Evolutionary conservation across 2,888 invertebrate genomes (phyloP), one percentile per base, ranked within the genome.

Genomic region (Lasioglossum calceatum): DNA sequence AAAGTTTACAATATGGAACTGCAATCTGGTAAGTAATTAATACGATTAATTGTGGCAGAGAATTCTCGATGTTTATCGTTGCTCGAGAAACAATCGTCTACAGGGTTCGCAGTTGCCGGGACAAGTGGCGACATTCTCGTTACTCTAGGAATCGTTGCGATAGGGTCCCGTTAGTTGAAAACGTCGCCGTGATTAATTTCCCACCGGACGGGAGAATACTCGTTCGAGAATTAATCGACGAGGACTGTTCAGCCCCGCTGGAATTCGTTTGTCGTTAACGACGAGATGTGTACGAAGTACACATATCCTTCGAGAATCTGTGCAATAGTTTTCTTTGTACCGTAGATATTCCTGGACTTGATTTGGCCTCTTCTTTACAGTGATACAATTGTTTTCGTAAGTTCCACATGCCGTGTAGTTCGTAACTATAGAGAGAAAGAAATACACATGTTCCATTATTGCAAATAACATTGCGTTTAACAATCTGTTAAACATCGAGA

Each of bases 391-490:
- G 91, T 89, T 54, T 84, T 39, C 47, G 84, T 87, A 72, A 87
- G 88, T 88, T 88, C 92, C 91, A 92, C 93, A 93, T 93, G 93
- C 94, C 93, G 93, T 91, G 90, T 91, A 91, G 92, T 94, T 94
- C 93, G 93, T 92, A 93, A 92, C 92, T 77, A 84, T 42, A 23
- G 88, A 81, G 90, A 89, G 89, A 89, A 88, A 76, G 85, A 86
- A 23, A 54, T 23, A 23, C 2, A 54, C 23, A 0, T 47, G 47
- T 47, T 47, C 47, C 47, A 16, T 47, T 47, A 47, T 4, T 47
- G 47, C 47, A 47, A 47, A 47, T 16, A 47, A 47, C 12, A 44
- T 16, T 16, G 1, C 16, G 5, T 47, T 47, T 16, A 47, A 19
- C 47, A 47, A 47, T 47, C 19, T 47, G 16, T 16, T 19, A 16